Percentiles rank a stretch among this genome's conserved stretches.
These are phyloP conservation scores for Etheostoma perlongum DNA, from an alignment of 2,797 vertebrate genomes.

Conservation along the genomic window DNA sequence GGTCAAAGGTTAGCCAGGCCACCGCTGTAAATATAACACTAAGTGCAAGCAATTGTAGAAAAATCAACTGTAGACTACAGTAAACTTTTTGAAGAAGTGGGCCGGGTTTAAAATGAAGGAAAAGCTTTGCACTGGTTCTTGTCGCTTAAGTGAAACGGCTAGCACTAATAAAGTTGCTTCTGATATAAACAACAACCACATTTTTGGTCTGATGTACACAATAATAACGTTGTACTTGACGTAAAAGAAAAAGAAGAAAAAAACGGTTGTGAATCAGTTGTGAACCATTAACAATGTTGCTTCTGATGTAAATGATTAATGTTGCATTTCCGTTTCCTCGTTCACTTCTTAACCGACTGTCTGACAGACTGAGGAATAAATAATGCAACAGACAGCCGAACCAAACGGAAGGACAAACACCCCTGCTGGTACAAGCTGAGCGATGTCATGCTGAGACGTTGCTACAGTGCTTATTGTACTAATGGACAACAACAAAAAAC, in stretches of 20 bases:
- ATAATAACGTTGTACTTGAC: constrained; percentile 67
- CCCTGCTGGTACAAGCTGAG: constrained; percentile 46
- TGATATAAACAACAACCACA: constrained; percentile 64
- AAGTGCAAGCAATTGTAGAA: constrained; percentile 54
- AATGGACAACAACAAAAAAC: constrained; percentile 25
- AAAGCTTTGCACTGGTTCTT: constrained; percentile 79
- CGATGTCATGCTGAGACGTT: constrained; percentile 26
- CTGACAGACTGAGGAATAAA: constrained; percentile 51
- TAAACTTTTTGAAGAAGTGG: constrained; percentile 39
- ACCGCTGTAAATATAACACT: constrained; percentile 71
- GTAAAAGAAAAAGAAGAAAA: constrained; percentile 53
- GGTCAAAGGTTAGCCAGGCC: constrained; percentile 55
- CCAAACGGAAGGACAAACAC: constrained; percentile 41
- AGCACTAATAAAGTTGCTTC: constrained; percentile 59
- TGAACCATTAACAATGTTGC: constrained; percentile 61
- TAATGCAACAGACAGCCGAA: constrained; percentile 40
- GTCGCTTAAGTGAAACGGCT: constrained; percentile 65
- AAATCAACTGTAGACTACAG: constrained; percentile 43
- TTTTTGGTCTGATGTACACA: constrained; percentile 64
- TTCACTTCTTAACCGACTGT: constrained; percentile 51
- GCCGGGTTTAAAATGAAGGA: constrained; percentile 64
- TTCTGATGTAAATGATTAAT: constrained; percentile 60
- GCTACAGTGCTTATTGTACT: constrained; percentile 19
- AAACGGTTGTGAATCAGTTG: constrained; percentile 62
- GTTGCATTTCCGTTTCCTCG: constrained; percentile 48